These are phyloP conservation scores for Tetramorium alpestre DNA, from an alignment of 1,140 invertebrate species.

Conservation along the genomic window DNA sequence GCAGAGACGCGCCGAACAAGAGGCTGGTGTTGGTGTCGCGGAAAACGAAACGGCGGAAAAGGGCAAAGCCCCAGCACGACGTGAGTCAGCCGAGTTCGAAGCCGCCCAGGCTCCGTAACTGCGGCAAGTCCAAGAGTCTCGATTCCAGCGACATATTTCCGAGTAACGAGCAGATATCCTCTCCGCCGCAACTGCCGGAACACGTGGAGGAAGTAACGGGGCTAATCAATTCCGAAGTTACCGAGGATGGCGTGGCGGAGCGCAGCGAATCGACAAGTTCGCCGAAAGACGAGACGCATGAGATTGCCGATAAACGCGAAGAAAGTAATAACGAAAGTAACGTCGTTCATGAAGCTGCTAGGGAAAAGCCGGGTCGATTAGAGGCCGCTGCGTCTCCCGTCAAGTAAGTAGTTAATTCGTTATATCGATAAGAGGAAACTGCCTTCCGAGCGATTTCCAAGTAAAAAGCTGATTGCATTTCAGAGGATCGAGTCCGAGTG, in stretches of 20 bases:
- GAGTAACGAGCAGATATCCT: conserved; percentile 80
- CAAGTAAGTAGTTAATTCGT: conserved; percentile 68
- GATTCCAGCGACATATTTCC: conserved; percentile 92
- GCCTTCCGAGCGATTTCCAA: background rate
- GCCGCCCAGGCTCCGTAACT: conserved; percentile 89
- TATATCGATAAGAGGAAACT: background rate
- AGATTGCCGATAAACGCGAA: conserved; percentile 36
- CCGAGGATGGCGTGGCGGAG: conserved; percentile 36
- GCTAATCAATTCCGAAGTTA: conserved; percentile 38
- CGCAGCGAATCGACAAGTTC: conserved; percentile 22
- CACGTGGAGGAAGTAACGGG: conserved; percentile 79
- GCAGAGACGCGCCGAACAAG: conserved; percentile 90
- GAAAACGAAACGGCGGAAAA: conserved; percentile 86
- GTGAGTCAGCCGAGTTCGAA: conserved; percentile 79
- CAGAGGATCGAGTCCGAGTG: conserved; percentile 81
- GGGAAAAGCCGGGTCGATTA: conserved; percentile 37
- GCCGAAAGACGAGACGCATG: conserved; percentile 42
- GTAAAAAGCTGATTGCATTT: conserved; percentile 2
- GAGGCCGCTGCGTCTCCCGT: conserved; percentile 70
- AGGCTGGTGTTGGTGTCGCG: conserved; percentile 90
- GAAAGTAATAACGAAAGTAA: conserved; percentile 17
- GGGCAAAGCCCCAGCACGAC: conserved; percentile 78
- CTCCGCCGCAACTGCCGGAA: conserved; percentile 80
- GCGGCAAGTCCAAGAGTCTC: conserved; percentile 93
- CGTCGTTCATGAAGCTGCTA: background rate